These are phyloP conservation scores for Cirrhinus molitorella DNA, from an alignment of 2,797 vertebrate genomes.

Conservation along the genomic window DNA sequence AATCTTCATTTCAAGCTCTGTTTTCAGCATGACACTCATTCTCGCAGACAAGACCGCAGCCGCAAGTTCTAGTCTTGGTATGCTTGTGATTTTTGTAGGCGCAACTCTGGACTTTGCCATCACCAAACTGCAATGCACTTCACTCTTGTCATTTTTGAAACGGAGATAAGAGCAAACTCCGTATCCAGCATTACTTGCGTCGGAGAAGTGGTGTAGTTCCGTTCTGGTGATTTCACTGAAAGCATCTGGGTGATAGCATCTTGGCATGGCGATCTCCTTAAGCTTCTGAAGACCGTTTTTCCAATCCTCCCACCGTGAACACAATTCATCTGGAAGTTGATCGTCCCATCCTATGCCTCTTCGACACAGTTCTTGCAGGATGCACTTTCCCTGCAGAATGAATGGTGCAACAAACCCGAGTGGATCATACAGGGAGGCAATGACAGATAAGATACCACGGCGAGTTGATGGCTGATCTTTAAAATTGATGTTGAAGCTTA, in stretches of 20 bases:
- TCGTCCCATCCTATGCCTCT: too few relatives aligned
- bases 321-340: background rate
- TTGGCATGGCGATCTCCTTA: background rate
- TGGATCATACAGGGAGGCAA: background rate
- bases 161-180: too few relatives aligned
- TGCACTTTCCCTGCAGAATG: background rate
- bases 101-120: background rate
- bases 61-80: background rate
- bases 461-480: background rate
- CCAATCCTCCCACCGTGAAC: background rate
- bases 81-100: too few relatives aligned
- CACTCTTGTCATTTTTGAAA: too few relatives aligned
- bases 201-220: background rate
- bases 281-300: background rate
- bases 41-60: background rate
- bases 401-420: background rate
- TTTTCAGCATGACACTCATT: conserved; percentile 8
- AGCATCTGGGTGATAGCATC: background rate
- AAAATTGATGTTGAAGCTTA: too few relatives aligned
- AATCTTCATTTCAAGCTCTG: background rate
- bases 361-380: background rate
- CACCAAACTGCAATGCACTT: background rate
- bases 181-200: background rate
- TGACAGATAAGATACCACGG: background rate
- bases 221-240: background rate